Evolutionary conservation across 2,797 vertebrate species (phyloP), one percentile per base, ranked within the genome.

Genomic region (Triplophysa yarkandensis): DNA sequence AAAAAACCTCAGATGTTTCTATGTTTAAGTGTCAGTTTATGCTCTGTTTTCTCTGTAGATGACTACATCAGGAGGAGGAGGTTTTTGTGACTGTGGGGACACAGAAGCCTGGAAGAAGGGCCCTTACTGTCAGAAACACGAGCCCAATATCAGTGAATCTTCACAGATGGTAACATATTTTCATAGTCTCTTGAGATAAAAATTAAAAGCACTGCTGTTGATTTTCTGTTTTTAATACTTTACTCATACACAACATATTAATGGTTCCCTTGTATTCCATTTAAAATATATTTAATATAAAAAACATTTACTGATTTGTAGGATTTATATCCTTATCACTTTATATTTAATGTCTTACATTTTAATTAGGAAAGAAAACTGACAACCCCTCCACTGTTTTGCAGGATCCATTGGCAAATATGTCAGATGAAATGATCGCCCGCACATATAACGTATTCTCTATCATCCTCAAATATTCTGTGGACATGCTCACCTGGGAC

Each of bases 71-170:
- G 91, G 92, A 77, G 97, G 97, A 64, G 96, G 97, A 71, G 97
- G 97, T 32, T 98, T 99, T 88, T 99, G 97, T 91, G 97, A 99
- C 89, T 99, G 97, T 86, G 97, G 97, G 50, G 97, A 99, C 73
- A 88, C 94, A 32, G 97, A 99, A 86, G 97, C 97, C 71, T 99
- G 97, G 97, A 98, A 98, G 83, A 94, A 94, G 77, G 94, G 95
- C 52, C 93, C 96, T 86, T 97, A 93, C 87, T 99, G 97, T 88
- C 91, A 95, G 79, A 97, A 95, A 85, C 97, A 98, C 79, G 88
- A 93, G 73, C 89, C 91, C 46, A 91, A 85, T 80, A 89, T 83
- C 81, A 89, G 90, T 74, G 93, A 94, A 86, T 86, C 82, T 1
- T 89, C 91, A 43, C 93, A 95, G 43, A 95, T 95, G 95, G 96